These are phyloP conservation scores for Muraenolepis orangiensis DNA, from an alignment of 2,797 vertebrate species.

Conservation along the genomic window DNA sequence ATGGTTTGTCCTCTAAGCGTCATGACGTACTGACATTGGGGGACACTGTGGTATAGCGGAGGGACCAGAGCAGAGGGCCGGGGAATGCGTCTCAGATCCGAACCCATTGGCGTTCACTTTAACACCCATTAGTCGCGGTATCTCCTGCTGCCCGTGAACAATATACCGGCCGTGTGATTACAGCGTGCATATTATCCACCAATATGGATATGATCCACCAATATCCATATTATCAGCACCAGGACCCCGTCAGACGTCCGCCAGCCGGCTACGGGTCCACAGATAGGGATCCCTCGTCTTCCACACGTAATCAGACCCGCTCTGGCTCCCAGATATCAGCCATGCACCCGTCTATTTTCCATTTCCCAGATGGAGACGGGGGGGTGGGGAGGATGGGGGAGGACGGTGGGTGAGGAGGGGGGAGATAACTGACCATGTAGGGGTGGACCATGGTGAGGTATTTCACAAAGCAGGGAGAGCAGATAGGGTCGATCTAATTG, in stretches of 20 bases:
- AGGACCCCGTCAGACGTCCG: neutral
- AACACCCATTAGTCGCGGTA: slow-evolving; percentile 72
- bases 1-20: slow-evolving; percentile 66
- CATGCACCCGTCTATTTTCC: slow-evolving; percentile 62
- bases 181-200: too few species aligned
- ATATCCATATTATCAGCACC: slow-evolving; percentile 68
- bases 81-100: slow-evolving; percentile 40
- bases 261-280: slow-evolving; percentile 52
- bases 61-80: slow-evolving; percentile 30
- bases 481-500: slow-evolving; percentile 71
- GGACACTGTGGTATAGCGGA: slow-evolving; percentile 37
- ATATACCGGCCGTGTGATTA: slow-evolving; percentile 64
- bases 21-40: slow-evolving; percentile 64
- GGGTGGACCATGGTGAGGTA: slow-evolving; percentile 54
- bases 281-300: slow-evolving; percentile 69
- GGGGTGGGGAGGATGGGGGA: slow-evolving; percentile 26
- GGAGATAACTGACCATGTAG: slow-evolving; percentile 71
- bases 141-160: slow-evolving; percentile 49
- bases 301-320: slow-evolving; percentile 63
- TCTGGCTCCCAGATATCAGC: slow-evolving; percentile 61
- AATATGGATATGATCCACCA: slow-evolving; percentile 64
- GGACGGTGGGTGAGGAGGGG: slow-evolving; percentile 68
- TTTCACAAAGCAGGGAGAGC: slow-evolving; percentile 68
- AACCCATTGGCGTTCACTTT: slow-evolving; percentile 60
- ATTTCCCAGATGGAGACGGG: slow-evolving; percentile 50